A percentile compares a stretch with the other conserved stretches of the same genome.
phyloP scores from a whole-genome alignment of 2,888 invertebrate species.

The Andrena hattorfiana region DNA sequence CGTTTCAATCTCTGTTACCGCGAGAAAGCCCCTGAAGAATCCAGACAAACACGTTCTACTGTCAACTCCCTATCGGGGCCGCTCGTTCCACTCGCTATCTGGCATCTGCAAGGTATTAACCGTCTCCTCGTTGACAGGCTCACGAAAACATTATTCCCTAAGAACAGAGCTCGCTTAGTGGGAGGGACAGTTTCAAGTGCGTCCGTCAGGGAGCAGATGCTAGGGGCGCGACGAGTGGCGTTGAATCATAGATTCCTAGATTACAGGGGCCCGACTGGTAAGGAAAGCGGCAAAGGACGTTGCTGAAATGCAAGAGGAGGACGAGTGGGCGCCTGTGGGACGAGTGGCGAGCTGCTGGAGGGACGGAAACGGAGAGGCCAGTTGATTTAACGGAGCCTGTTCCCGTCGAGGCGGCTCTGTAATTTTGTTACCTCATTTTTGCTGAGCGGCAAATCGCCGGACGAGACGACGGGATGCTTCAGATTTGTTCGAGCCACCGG shows the following conservation, averaged over 20 bases:
- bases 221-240: conserved; percentile 77
- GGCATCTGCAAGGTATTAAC: conserved; percentile 55
- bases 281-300: conserved; percentile 66
- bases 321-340: conserved; percentile 54
- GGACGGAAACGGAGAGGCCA: conserved; percentile 39
- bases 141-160: conserved; percentile 69
- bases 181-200: conserved; percentile 67
- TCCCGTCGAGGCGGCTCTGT: conserved; percentile 77
- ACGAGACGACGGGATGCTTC: conserved; percentile 52
- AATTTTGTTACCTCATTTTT: conserved; percentile 77
- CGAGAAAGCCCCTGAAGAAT: no score
- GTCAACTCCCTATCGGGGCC: background rate
- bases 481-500: conserved; percentile 53
- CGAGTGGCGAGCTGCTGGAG: conserved; percentile 36
- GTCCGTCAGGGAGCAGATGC: conserved; percentile 76
- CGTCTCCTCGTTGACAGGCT: conserved; percentile 9
- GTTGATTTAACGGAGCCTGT: conserved; percentile 75
- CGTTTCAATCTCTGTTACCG: no score
- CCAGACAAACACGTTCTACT: background rate
- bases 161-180: conserved; percentile 69
- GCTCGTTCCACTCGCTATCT: conserved; percentile 19
- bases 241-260: conserved; percentile 82
- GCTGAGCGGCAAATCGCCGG: conserved; percentile 60
- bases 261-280: conserved; percentile 74
- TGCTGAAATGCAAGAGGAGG: conserved; percentile 66